phyloP scores from a whole-genome alignment of 2,797 vertebrate species.

The Typhlichthys eigenmanni region DNA sequence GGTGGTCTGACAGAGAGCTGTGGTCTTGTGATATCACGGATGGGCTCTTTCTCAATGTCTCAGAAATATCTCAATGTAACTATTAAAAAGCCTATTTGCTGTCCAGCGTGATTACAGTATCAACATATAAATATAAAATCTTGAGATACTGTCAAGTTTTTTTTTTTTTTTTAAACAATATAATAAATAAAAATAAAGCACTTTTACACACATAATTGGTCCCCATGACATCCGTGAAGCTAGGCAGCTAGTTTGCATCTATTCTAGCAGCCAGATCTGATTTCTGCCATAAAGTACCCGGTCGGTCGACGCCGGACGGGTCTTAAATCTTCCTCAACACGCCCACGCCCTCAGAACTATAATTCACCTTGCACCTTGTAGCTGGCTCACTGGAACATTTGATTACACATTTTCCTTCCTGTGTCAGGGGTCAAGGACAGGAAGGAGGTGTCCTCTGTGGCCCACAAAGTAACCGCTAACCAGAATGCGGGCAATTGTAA shows the following conservation, averaged over 20 bases:
- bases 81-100: neutral
- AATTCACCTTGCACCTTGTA: conserved; percentile 79
- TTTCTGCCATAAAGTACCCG: conserved; percentile 46
- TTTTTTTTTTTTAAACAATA: too few species aligned
- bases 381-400: conserved; percentile 76
- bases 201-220: too few species aligned
- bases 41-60: neutral
- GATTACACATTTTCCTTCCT: conserved; percentile 83
- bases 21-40: conserved; percentile 10
- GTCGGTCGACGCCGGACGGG: conserved; percentile 39
- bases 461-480: conserved; percentile 80
- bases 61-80: too few species aligned
- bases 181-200: too few species aligned
- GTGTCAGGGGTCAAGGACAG: conserved; percentile 89
- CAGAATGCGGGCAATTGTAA: conserved; percentile 61
- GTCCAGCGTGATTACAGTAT: too few species aligned
- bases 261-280: conserved; percentile 1
- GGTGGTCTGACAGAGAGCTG: conserved; percentile 8
- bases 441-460: conserved; percentile 87
- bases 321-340: conserved; percentile 70
- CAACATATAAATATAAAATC: too few species aligned
- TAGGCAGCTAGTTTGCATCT: too few species aligned
- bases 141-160: too few species aligned
- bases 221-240: too few species aligned
- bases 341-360: conserved; percentile 57